These are phyloP conservation scores for Nudaria mundana DNA, from an alignment of 2,888 invertebrate species.

Conservation along the genomic window DNA sequence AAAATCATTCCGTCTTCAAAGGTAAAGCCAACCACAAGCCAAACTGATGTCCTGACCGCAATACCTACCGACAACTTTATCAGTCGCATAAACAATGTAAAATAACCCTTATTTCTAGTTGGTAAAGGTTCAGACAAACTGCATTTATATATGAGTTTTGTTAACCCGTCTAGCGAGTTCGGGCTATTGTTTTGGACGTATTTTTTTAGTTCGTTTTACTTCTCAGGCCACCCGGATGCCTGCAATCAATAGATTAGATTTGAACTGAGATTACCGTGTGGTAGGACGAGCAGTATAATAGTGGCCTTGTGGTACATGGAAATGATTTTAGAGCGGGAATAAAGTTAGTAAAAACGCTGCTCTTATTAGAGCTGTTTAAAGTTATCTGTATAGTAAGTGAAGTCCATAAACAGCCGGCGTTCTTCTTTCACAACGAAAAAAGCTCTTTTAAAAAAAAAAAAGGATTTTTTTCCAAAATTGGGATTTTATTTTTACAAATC, in stretches of 20 bases:
- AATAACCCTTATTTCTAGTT: slow-evolving; percentile 7
- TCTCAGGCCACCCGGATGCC: slow-evolving; percentile 48
- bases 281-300: slow-evolving; percentile 22
- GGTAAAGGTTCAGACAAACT: slow-evolving; percentile 8
- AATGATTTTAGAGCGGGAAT: slow-evolving; percentile 27
- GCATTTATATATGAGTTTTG: slow-evolving; percentile 14
- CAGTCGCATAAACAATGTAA: slow-evolving; percentile 11
- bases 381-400: too few relatives aligned
- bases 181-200: slow-evolving; percentile 35
- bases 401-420: too few relatives aligned
- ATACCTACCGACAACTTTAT: slow-evolving; percentile 10
- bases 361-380: too few relatives aligned
- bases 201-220: slow-evolving; percentile 36
- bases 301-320: slow-evolving; percentile 22
- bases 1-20: slow-evolving; percentile 23
- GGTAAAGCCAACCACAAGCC: slow-evolving; percentile 24
- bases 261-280: slow-evolving; percentile 30
- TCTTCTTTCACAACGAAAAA: too few relatives aligned
- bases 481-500: too few relatives aligned
- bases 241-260: slow-evolving; percentile 42
- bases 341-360: slow-evolving; percentile 6
- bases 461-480: too few relatives aligned
- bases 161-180: slow-evolving; percentile 33
- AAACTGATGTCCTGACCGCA: slow-evolving; percentile 30
- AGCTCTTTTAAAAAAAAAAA: too few relatives aligned